Conservation (phyloP, 2,888 invertebrate genomes). For the Eumacrocentrus americanus region DNA sequence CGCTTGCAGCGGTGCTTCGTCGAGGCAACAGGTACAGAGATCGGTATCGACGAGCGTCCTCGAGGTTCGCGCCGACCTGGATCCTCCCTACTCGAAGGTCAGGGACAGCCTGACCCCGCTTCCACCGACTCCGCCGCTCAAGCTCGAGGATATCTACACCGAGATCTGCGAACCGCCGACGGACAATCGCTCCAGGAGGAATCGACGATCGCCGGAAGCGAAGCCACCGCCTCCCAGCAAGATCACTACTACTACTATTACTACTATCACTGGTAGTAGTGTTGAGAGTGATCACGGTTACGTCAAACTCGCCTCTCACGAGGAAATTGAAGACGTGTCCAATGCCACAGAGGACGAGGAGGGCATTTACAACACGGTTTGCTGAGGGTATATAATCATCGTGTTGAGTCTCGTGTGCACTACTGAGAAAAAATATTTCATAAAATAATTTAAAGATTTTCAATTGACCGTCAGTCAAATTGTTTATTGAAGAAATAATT, state of each 20-base stretch:
- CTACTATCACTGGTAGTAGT: conserved; percentile 35
- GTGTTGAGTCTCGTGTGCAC: background rate
- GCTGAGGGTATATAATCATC: conserved; percentile 42
- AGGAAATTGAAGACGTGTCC: conserved; percentile 54
- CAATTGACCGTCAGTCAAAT: no score
- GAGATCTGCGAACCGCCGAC: conserved; percentile 55
- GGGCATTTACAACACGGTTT: conserved; percentile 60
- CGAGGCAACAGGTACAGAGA: conserved; percentile 52
- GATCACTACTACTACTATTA: conserved; percentile 30
- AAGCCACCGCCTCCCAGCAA: conserved; percentile 44
- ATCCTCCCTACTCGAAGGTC: conserved; percentile 60
- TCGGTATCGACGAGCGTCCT: conserved; percentile 58
- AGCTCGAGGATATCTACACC: conserved; percentile 58
- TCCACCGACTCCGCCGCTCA: conserved; percentile 51
- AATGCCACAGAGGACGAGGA: conserved; percentile 58
- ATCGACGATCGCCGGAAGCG: conserved; percentile 31
- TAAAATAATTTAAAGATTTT: no score
- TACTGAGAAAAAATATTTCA: conserved; percentile 13
- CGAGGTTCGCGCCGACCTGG: conserved; percentile 51
- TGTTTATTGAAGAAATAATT: no score
- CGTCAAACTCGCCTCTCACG: conserved; percentile 53
- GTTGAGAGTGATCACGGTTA: conserved; percentile 54
- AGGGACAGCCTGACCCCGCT: conserved; percentile 55
- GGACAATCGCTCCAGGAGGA: conserved; percentile 27
- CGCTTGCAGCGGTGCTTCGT: conserved; percentile 25